Base-by-base conservation (phyloP, 1,140 invertebrate genomes). In the Drosophila sp. region DNA sequence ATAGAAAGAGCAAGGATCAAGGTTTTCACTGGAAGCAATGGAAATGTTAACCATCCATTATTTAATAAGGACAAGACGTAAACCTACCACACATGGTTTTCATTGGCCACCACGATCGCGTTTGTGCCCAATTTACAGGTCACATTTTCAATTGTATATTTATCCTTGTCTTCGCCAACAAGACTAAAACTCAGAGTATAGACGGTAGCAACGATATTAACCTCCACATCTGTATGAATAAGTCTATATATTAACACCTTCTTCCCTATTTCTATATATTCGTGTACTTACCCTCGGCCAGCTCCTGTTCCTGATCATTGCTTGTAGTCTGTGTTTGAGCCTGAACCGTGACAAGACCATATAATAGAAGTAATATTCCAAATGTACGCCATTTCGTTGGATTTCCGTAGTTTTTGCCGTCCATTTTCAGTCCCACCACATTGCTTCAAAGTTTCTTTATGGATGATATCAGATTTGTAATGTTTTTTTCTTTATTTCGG, bases 1-100 rank as follows among this genome's bases (percentile, higher is more conserved):
- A 27, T 90, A 90, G 1, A 60, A 56, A 4, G 87, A 81, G 56
- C 87, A 90, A 0, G 87, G 87, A 35, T 84, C 75, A 10, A 90
- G 64, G n/a, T 56, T 65, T 60, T 90, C 78, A 67, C 87, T 90
- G 29, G 1, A 23, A 33, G 17, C 17, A 41, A 1, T 25, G 8
- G 8, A 1, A 1, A 8, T 29, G 0, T 11, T 0, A 1, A 27
- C 11, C 1, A 55, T 11, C 10, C 4, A 17, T 4, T 3, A 6
- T 10, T 38, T 2, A 11, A n/a, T 32, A 1, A 7, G 3, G 30
- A 38, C 7, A 17, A 35, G 57, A 23, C 23, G 1, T 57, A 1
- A 8, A 17, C 40, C 60, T 77, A 87, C 83, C 84, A 89, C 2
- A 89, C 70, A 32, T 80, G 11, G 3, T 66, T 44, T 1, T 67